Conservation (phyloP, 30 jellyfish, hydroid and myxozoan genomes). For the Cassiopea andromeda region DNA sequence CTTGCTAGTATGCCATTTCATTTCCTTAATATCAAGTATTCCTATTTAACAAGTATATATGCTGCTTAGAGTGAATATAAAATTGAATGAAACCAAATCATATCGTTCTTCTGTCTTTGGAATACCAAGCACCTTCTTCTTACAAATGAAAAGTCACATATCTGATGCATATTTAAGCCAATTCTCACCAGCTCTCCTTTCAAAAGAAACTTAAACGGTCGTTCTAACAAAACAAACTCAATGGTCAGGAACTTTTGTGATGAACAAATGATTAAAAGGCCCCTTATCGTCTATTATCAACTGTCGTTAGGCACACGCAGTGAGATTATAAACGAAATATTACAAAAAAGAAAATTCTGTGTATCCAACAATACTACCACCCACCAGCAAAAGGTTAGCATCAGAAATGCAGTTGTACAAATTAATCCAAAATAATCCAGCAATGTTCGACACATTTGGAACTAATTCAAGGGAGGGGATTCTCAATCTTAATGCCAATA, state of each 20-base stretch:
- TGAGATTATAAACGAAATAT: background rate
- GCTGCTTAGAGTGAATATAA: too few species aligned
- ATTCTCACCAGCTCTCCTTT: background rate
- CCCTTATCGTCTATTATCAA: background rate
- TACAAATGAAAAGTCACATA: background rate
- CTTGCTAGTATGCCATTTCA: too few species aligned
- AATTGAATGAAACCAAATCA: too few species aligned
- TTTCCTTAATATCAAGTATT: too few species aligned
- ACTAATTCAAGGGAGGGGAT: slow-evolving; percentile 5
- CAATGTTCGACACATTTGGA: background rate
- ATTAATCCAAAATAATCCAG: background rate
- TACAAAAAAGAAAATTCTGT: background rate
- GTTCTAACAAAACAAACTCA: slow-evolving; percentile 4
- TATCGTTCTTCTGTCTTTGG: background rate
- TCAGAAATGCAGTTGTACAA: background rate
- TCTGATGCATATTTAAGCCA: background rate
- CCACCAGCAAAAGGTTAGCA: background rate
- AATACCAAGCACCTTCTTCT: background rate
- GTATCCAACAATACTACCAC: background rate
- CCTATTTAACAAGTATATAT: too few species aligned
- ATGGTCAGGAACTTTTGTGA: background rate
- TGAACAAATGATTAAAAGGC: background rate
- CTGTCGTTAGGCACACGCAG: background rate
- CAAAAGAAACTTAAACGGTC: background rate
- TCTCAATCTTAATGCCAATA: background rate